These are phyloP conservation scores for Neopelma chrysocephalum DNA, from an alignment of 2,797 vertebrate genomes.

Conservation along the genomic window DNA sequence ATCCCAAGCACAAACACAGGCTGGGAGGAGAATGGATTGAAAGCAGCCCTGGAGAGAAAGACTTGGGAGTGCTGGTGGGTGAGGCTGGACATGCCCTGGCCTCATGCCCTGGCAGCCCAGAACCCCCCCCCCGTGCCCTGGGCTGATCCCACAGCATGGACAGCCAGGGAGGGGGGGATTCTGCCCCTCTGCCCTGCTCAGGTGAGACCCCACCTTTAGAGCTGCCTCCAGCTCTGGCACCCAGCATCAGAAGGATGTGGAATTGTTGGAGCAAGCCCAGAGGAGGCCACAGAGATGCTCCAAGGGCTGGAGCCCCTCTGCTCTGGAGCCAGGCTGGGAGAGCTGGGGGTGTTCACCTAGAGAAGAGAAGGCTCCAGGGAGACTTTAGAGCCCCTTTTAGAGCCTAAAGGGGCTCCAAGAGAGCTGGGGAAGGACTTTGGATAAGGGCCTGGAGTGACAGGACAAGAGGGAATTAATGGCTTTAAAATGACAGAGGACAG, in stretches of 20 bases:
- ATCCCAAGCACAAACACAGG: neutral
- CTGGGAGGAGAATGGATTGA: neutral
- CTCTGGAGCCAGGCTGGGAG: neutral
- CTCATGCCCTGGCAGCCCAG: too few species aligned
- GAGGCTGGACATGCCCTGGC: neutral
- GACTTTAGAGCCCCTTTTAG: neutral
- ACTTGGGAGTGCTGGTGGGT: neutral
- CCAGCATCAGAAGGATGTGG: fast-evolving
- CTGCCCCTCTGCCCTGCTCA: neutral
- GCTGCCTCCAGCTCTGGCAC: neutral
- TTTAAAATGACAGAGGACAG: neutral
- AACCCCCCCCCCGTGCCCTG: neutral
- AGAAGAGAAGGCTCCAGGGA: neutral
- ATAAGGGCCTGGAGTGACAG: neutral
- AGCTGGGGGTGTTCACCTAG: neutral
- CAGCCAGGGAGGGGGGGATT: neutral
- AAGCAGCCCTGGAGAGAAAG: neutral
- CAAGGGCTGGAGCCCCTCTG: neutral
- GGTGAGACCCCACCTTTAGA: neutral
- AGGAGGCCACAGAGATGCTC: neutral
- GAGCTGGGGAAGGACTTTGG: neutral
- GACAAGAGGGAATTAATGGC: neutral
- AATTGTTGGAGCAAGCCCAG: neutral
- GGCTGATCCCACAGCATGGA: neutral
- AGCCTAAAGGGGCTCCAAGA: neutral